Percentiles rank a stretch among this genome's conserved stretches.
phyloP scores from a whole-genome alignment of 2,888 invertebrate genomes.

The Hirtodrosophila confusa region DNA sequence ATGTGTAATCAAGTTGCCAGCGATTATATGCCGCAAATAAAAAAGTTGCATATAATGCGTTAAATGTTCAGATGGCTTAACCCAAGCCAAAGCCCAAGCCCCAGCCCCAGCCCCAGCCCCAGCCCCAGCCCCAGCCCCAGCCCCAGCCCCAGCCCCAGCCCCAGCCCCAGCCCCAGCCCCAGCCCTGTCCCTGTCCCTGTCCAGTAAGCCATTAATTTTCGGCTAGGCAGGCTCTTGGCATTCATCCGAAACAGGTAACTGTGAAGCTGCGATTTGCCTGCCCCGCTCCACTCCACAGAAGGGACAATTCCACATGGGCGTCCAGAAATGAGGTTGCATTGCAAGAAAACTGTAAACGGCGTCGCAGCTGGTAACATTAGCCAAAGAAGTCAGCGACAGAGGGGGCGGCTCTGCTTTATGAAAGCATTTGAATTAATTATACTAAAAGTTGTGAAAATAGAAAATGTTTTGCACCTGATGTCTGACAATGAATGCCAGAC shows the following conservation, averaged over 20 bases:
- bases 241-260: neutral
- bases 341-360: constrained; percentile 20
- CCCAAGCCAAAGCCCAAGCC: neutral
- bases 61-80: constrained; percentile 11
- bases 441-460: constrained; percentile 76
- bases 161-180: too few species aligned
- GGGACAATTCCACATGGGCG: neutral
- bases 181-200: neutral
- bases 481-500: constrained; percentile 41
- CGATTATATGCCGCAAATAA: constrained; percentile 1
- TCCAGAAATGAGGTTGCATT: constrained; percentile 14
- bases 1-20: constrained; percentile 21
- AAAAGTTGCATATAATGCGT: constrained; percentile 21
- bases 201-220: constrained; percentile 19
- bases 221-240: constrained; percentile 3
- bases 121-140: too few species aligned
- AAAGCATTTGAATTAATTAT: constrained; percentile 77
- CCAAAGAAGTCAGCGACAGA: constrained; percentile 10
- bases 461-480: constrained; percentile 77
- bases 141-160: too few species aligned
- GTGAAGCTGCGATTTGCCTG: neutral
- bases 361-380: constrained; percentile 37
- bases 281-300: neutral
- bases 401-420: constrained; percentile 34
- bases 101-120: too few species aligned